A percentile compares a stretch with the other conserved stretches of the same genome.
Evolutionary conservation across 2,888 invertebrate genomes (phyloP).

Genomic region (Unio pictorum): DNA sequence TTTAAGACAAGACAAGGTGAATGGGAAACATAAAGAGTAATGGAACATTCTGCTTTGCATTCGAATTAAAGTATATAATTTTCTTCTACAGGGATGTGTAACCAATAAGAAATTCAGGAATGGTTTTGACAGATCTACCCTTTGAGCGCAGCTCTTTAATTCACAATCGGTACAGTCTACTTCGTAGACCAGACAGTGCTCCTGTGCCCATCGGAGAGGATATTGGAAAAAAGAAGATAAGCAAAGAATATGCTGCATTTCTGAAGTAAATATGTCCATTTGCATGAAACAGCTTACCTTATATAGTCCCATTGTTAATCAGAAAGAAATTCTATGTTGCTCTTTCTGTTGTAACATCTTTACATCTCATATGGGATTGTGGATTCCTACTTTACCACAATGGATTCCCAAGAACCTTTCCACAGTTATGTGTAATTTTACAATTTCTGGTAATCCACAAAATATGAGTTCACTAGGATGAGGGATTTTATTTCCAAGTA

Average conservation of each 20-base stretch:
- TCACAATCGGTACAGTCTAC: conserved; percentile 53
- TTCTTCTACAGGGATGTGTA: neutral
- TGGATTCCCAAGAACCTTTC: no score
- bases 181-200: conserved; percentile 56
- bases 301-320: no score
- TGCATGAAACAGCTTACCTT: neutral
- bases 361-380: no score
- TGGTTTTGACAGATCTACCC: conserved; percentile 63
- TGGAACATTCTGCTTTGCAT: neutral
- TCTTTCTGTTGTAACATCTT: no score
- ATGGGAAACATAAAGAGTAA: no score
- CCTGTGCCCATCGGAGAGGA: conserved; percentile 41
- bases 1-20: no score
- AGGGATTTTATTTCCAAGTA: no score
- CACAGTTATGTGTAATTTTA: no score
- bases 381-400: no score
- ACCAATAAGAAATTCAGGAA: conserved; percentile 14
- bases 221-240: conserved; percentile 33
- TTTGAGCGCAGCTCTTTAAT: conserved; percentile 56
- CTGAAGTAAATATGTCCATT: conserved; percentile 51
- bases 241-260: conserved; percentile 66
- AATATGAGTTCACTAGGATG: no score
- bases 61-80: neutral
- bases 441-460: no score
- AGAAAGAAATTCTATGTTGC: no score